phyloP scores from a whole-genome alignment of 2,113 vertebrate species.

The Trogon surrucura region DNA sequence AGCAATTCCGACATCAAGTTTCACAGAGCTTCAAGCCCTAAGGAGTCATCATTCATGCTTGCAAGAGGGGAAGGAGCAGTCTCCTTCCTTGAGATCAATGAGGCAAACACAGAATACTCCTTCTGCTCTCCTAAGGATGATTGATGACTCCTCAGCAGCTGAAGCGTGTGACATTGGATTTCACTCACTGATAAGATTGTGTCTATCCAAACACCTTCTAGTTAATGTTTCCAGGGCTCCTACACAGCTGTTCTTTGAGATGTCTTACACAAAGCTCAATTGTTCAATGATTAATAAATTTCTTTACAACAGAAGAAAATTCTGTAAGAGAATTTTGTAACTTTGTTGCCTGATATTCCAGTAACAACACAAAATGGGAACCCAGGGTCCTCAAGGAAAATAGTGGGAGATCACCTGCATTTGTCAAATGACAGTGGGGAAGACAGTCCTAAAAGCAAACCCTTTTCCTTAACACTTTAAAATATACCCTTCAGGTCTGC shows the following conservation, averaged over 20 bases:
- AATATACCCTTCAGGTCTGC: not conserved
- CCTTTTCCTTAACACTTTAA: not conserved
- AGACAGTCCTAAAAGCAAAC: not conserved
- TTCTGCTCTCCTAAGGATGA: conserved; percentile 28
- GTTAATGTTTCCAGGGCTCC: conserved; percentile 41
- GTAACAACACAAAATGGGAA: not conserved
- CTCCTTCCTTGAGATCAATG: conserved; percentile 47
- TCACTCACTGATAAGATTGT: conserved; percentile 59
- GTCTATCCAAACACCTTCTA: conserved; percentile 49
- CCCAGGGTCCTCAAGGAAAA: not conserved
- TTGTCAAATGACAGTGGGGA: not conserved
- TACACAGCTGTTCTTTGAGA: not conserved
- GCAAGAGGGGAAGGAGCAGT: conserved; percentile 22
- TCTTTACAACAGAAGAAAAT: conserved; percentile 13
- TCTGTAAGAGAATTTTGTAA: not conserved
- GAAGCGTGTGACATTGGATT: conserved; percentile 65
- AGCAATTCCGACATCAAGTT: conserved; percentile 37
- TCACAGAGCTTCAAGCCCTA: not conserved
- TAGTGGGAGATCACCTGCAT: not conserved
- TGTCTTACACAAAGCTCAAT: conserved; percentile 29
- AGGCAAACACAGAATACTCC: conserved; percentile 25
- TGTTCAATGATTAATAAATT: conserved; percentile 63
- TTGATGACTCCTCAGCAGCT: conserved; percentile 56
- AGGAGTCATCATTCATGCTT: conserved; percentile 49
- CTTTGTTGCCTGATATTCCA: not conserved